A percentile compares a stretch with the other conserved stretches of the same genome.
Conservation (phyloP, 2,888 invertebrate species). For the Smittia aterrima region DNA sequence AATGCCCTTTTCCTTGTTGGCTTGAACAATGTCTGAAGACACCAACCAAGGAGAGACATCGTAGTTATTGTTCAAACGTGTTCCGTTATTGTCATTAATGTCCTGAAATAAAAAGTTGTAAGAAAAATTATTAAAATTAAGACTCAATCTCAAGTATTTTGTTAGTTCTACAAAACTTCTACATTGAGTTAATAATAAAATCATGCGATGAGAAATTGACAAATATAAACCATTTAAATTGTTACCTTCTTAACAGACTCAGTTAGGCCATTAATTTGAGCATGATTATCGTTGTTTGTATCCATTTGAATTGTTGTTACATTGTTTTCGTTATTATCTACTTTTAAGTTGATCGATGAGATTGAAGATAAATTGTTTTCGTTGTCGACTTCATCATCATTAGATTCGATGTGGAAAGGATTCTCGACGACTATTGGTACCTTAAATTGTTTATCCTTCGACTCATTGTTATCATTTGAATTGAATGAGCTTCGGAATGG, state of each 20-base stretch:
- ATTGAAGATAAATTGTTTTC: slow-evolving; percentile 19
- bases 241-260: slow-evolving; percentile 15
- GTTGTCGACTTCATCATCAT: slow-evolving; percentile 20
- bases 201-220: not conserved
- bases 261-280: not conserved
- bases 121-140: slow-evolving; percentile 46
- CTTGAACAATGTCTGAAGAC: slow-evolving; percentile 68
- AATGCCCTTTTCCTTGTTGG: slow-evolving; percentile 61
- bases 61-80: slow-evolving; percentile 55
- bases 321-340: slow-evolving; percentile 29
- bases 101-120: slow-evolving; percentile 54
- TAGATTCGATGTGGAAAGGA: slow-evolving; percentile 5
- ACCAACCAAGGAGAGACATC: slow-evolving; percentile 83
- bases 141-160: not conserved
- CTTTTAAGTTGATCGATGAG: slow-evolving; percentile 19
- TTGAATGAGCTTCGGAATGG: slow-evolving; percentile 42
- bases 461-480: not conserved
- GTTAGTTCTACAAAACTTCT: not conserved
- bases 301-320: slow-evolving; percentile 28
- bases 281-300: not conserved
- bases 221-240: not conserved
- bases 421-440: slow-evolving; percentile 23
- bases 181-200: no score
- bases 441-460: slow-evolving; percentile 21
- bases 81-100: slow-evolving; percentile 57